phyloP scores from a whole-genome alignment of 2,888 invertebrate species.

The Amphipoea lucens region DNA sequence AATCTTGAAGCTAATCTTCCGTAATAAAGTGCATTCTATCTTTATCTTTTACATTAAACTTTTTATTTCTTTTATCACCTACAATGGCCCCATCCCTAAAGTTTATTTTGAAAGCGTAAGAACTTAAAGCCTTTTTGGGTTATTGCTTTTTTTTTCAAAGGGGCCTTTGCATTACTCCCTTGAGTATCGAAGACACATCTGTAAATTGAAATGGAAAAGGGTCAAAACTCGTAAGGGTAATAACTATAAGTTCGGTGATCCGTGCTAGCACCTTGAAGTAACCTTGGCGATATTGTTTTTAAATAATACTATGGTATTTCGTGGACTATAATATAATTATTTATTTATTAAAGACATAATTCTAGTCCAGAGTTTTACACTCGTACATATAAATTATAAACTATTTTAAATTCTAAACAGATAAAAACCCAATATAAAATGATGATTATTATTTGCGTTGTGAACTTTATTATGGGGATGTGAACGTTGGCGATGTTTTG shows the following conservation, averaged over 20 bases:
- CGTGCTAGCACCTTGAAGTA: conserved; percentile 66
- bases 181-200: conserved; percentile 83
- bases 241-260: conserved; percentile 80
- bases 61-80: conserved; percentile 60
- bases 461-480: neutral
- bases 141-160: conserved; percentile 77
- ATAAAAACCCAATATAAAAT: too few relatives aligned
- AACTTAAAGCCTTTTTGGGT: conserved; percentile 75
- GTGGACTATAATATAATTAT: too few relatives aligned
- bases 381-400: too few relatives aligned
- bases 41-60: conserved; percentile 61
- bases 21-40: conserved; percentile 56
- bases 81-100: conserved; percentile 57
- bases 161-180: conserved; percentile 75
- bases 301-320: conserved; percentile 11
- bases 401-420: too few relatives aligned
- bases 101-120: conserved; percentile 70
- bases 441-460: neutral
- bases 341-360: too few relatives aligned
- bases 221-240: conserved; percentile 81
- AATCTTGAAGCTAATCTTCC: conserved; percentile 44
- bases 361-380: too few relatives aligned
- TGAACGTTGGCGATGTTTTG: neutral
- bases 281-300: conserved; percentile 56
- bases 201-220: conserved; percentile 86